Conservation (phyloP, 2,113 vertebrate genomes). For the Jacana jacana region DNA sequence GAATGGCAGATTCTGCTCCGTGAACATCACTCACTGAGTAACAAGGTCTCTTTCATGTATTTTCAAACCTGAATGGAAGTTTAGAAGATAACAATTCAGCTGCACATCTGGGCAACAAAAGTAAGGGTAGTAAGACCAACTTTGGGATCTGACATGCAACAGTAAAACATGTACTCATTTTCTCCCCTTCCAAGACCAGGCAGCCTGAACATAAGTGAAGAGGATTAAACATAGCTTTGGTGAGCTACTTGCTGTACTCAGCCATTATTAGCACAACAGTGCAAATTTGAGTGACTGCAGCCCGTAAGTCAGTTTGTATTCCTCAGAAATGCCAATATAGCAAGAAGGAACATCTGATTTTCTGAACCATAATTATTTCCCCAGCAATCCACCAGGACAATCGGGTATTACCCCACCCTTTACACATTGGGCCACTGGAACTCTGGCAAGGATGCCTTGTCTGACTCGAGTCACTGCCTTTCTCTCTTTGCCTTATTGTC, state of each 20-base stretch:
- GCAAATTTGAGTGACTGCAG: neutral
- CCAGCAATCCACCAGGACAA: neutral
- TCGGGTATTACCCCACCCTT: neutral
- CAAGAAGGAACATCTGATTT: neutral
- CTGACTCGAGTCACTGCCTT: neutral
- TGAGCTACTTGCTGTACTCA: neutral
- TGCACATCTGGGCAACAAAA: neutral
- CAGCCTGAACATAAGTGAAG: neutral
- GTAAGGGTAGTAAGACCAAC: neutral
- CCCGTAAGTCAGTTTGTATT: neutral
- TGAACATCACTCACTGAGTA: neutral
- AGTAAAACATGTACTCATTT: neutral
- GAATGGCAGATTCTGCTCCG: neutral
- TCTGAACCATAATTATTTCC: neutral
- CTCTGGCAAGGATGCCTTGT: neutral
- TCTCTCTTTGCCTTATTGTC: neutral
- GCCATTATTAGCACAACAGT: neutral
- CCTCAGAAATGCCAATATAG: neutral
- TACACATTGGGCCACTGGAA: neutral
- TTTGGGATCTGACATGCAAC: neutral
- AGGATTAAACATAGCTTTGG: neutral
- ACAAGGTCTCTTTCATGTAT: neutral
- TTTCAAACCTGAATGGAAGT: neutral
- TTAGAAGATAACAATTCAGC: neutral
- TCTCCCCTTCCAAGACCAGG: neutral